Conservation (phyloP, 1,140 invertebrate species). For the Heterodera carotae region DNA sequence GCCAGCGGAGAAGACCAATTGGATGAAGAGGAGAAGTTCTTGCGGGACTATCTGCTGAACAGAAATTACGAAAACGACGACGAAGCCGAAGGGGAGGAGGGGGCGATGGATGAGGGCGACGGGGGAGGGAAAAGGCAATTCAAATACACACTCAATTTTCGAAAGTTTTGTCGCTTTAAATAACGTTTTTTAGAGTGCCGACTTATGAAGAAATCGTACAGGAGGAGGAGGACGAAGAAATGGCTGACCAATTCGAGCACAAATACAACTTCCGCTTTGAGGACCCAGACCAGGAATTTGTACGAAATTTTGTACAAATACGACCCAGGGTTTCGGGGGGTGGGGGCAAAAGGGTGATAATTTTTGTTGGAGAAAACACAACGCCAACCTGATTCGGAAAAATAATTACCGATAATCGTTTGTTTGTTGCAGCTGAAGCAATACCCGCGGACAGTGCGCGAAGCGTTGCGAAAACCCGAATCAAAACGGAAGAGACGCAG, state of each 20-base stretch:
- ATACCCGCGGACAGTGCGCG: slow-evolving; percentile 84
- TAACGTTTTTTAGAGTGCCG: slow-evolving; percentile 46
- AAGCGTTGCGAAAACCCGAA: slow-evolving; percentile 79
- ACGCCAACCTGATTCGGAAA: too few species aligned
- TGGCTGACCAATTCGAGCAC: slow-evolving; percentile 86
- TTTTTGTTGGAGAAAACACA: too few species aligned
- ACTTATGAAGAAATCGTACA: slow-evolving; percentile 73
- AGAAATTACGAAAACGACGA: slow-evolving; percentile 75
- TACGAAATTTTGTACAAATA: slow-evolving; percentile 70
- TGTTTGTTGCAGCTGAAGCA: slow-evolving; percentile 74
- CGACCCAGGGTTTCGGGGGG: too few species aligned
- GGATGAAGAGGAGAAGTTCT: slow-evolving; percentile 80
- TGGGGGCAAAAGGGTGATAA: too few species aligned
- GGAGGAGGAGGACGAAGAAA: slow-evolving; percentile 74
- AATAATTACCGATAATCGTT: background rate
- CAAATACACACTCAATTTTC: background rate
- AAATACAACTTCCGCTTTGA: slow-evolving; percentile 96
- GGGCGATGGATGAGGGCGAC: slow-evolving; percentile 68
- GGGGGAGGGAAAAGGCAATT: background rate
- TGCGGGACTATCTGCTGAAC: slow-evolving; percentile 88
- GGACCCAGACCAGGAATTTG: slow-evolving; percentile 90
- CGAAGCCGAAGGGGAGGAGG: slow-evolving; percentile 67
- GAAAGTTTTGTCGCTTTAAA: background rate
- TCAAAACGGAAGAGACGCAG: slow-evolving; percentile 66
- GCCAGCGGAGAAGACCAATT: slow-evolving; percentile 74